Evolutionary conservation across 2,113 vertebrate species (phyloP), one percentile per base, ranked within the genome.

Genomic region (Chlamydotis undulata): DNA sequence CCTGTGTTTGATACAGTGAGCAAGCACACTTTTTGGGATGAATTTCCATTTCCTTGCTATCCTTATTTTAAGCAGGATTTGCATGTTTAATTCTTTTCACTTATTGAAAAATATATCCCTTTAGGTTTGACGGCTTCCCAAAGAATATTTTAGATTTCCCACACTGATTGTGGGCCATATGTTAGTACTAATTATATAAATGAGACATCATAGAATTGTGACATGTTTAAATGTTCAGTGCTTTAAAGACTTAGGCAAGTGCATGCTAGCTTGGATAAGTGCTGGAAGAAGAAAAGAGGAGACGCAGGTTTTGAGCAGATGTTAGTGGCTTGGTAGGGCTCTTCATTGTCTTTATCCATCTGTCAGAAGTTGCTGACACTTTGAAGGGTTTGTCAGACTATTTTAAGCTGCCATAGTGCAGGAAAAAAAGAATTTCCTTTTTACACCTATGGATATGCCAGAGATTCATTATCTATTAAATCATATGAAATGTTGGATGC

Each of bases 161-260:
- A 78, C 98, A 96, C 97, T 98, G 98, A 98, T 98, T 97, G 97
- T 97, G 96, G 97, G 97, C 98, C 98, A 98, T 98, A 98, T 98
- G 98, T 98, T 98, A 96, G 98, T 96, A 97, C 98, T 98, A 98
- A 98, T 98, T 98, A 98, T 98, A 98, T 98, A 98, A 98, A 98
- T 97, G 98, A 98, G 97, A 97, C 97, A 97, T 97, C 97, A 97
- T 97, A 84, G 96, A 97, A 98, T 97, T 97, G 97, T 98, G 98
- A 97, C 97, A 97, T 88, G 90, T 97, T 95, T 98, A 96, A 98
- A 94, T 96, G 88, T 98, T 98, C 93, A 50, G 63, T 82, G 95
- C 95, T 97, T 96, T 97, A 97, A 97, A 96, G 97, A 43, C 41
- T 43, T 43, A 43, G 41, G 41, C 41, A 43, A 43, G 41, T 43